These are phyloP conservation scores for Dasysyrphus tricinctus DNA, from an alignment of 2,888 invertebrate genomes.

Conservation along the genomic window DNA sequence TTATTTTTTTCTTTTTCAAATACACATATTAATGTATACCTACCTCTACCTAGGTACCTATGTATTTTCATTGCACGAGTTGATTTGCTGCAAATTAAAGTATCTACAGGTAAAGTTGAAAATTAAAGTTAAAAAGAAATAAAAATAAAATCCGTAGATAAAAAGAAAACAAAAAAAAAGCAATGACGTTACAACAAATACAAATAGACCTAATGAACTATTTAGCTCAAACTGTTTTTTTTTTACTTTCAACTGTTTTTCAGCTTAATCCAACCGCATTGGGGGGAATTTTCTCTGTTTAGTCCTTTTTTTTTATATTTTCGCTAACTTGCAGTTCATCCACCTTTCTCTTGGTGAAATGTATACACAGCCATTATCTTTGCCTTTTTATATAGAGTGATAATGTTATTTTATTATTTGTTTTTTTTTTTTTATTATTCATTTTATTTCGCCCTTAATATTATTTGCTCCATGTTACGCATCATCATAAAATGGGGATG, in stretches of 20 bases:
- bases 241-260: constrained; percentile 10
- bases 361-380: constrained; percentile 39
- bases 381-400: constrained; percentile 54
- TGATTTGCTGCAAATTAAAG: constrained; percentile 69
- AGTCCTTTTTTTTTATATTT: constrained; percentile 10
- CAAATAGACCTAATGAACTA: constrained; percentile 68
- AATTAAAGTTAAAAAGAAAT: constrained; percentile 32
- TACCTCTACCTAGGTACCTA: background rate
- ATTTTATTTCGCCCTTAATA: constrained; percentile 12
- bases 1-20: background rate
- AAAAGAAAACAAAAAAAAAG: background rate
- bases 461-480: constrained; percentile 48
- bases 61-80: constrained; percentile 29
- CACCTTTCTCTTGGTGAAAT: constrained; percentile 21
- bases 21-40: background rate
- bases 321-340: constrained; percentile 25
- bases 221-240: constrained; percentile 27
- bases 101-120: constrained; percentile 70
- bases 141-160: background rate
- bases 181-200: constrained; percentile 30
- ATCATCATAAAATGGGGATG: constrained; percentile 26
- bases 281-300: constrained; percentile 11
- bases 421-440: constrained; percentile 12
- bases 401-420: constrained; percentile 34
- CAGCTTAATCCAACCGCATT: constrained; percentile 39